phyloP scores from a whole-genome alignment of 2,888 invertebrate species.

The Muscina levida region DNA sequence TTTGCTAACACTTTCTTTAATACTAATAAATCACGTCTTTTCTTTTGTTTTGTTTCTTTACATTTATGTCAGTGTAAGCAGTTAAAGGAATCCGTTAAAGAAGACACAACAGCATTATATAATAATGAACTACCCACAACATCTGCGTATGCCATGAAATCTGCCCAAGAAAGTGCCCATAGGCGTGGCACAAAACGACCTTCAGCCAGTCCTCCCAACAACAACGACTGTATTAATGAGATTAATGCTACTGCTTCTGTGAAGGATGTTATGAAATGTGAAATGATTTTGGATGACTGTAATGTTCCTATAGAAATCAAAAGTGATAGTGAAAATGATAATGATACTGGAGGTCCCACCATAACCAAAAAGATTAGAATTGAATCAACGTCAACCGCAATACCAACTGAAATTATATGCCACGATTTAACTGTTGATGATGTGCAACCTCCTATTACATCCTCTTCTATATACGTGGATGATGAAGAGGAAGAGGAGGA shows the following conservation, averaged over 20 bases:
- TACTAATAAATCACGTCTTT: too few relatives aligned
- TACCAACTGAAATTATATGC: constrained; percentile 42
- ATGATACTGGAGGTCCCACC: constrained; percentile 57
- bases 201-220: constrained; percentile 71
- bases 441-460: not conserved
- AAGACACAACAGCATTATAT: constrained; percentile 56
- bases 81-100: constrained; percentile 49
- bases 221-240: constrained; percentile 59
- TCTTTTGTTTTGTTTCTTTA: too few relatives aligned
- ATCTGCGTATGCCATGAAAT: constrained; percentile 65
- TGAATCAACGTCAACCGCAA: constrained; percentile 47
- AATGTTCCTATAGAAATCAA: constrained; percentile 62
- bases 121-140: constrained; percentile 55
- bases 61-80: constrained; percentile 40
- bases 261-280: not conserved
- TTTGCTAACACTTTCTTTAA: too few relatives aligned
- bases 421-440: constrained; percentile 38
- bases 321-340: constrained; percentile 49
- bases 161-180: constrained; percentile 65
- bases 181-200: constrained; percentile 73
- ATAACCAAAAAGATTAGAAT: constrained; percentile 73
- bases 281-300: constrained; percentile 43
- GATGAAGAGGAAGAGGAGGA: constrained; percentile 14
- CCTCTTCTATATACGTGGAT: constrained; percentile 40
- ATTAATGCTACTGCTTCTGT: constrained; percentile 51